A percentile compares a stretch with the other conserved stretches of the same genome.
Evolutionary conservation across 2,113 vertebrate species (phyloP).

Genomic region (Hystrix cristata): DNA sequence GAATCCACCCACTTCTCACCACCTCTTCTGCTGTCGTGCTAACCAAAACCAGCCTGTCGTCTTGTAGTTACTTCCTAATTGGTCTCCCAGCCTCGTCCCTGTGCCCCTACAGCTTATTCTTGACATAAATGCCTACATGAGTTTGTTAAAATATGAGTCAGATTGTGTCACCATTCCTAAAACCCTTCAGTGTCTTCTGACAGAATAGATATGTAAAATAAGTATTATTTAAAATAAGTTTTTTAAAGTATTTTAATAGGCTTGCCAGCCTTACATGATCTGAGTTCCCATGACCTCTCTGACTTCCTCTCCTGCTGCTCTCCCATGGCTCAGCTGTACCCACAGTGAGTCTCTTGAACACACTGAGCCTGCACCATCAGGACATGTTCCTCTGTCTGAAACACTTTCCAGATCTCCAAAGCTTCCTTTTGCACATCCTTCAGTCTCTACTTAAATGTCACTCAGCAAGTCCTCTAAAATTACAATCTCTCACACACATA

Average conservation of each 20-base stretch:
- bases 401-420: neutral
- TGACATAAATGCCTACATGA: neutral
- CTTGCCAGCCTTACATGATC: rapidly evolving
- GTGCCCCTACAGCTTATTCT: neutral
- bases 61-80: neutral
- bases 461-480: neutral
- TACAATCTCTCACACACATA: neutral
- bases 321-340: neutral
- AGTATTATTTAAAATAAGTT: neutral
- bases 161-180: neutral
- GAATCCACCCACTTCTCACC: neutral
- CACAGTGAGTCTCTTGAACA: neutral
- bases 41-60: neutral
- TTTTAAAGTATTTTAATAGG: neutral
- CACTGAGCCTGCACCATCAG: neutral
- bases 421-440: neutral
- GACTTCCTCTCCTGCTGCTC: neutral
- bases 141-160: conserved; percentile 1
- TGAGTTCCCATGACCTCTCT: neutral
- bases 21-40: neutral
- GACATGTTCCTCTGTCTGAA: neutral
- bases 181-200: neutral
- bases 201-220: neutral
- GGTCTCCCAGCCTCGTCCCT: neutral
- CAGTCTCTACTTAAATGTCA: neutral